Base-by-base conservation (phyloP, 2,888 invertebrate species). In the Orchesella flavescens region DNA sequence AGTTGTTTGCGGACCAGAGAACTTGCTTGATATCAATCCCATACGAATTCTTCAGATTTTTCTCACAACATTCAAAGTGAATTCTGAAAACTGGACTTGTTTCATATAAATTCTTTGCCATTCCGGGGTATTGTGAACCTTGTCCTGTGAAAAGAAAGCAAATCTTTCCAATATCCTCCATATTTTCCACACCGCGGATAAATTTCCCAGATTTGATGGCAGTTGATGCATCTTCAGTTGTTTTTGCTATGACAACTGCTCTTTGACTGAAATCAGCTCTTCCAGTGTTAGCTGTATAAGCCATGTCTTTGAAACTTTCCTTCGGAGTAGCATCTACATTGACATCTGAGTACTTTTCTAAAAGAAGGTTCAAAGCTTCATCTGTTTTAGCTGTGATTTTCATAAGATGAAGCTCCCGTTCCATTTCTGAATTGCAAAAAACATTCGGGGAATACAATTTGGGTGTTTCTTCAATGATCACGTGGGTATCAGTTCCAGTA, bases 91-190 rank as follows among this genome's bases (percentile, higher is more conserved):
- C 34, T 0, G 75, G 74, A n/a, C 46, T 66, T 5, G 63, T 66
- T 44, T 74, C 23, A 44, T 84, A 84, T 0, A 84, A 57, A 9
- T 0, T 13, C 21, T 65, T 65, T 9, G 69, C 84, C 84, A 84
- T 84, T 1, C 78, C 78, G 1, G 71, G 59, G 53, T 78, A 73
- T 55, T 77, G 85, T 4, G 73, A 71, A 4, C 85, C 75, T 61
- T 71, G 76, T 5, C 72, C 72, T 13, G 84, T 84, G 49, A 74
- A 80, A 7, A 84, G 76, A 34, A 86, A 86, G 17, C 80, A 81
- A 0, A 78, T 59, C 61, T 82, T 82, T 15, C 71, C 44, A n/a
- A 12, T 10, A 1, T 1, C 23, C 15, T 53, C 65, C 19, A 69
- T 21, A 1, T 43, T n/a, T 55, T 72, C 34, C 13, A 46, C 65